phyloP scores from a whole-genome alignment of 2,113 vertebrate species.

The Lamprotornis superbus region DNA sequence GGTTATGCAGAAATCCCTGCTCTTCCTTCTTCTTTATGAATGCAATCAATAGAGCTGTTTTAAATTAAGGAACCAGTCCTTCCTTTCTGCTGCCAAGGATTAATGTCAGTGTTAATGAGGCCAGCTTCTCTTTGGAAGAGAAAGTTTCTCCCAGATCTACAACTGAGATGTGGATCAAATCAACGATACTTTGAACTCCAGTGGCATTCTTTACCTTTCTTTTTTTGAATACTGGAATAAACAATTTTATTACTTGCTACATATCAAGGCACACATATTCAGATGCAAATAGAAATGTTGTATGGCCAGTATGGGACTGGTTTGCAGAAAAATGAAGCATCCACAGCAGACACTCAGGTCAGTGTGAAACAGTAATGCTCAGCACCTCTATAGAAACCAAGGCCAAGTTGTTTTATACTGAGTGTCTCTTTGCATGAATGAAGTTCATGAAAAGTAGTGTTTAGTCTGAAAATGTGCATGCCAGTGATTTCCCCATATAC shows the following conservation, averaged over 20 bases:
- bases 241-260: background rate
- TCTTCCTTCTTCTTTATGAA: constrained; percentile 30
- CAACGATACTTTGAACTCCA: background rate
- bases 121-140: constrained; percentile 11
- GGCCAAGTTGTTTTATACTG: background rate
- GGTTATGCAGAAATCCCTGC: background rate
- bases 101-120: constrained; percentile 19
- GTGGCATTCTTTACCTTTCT: background rate
- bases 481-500: background rate
- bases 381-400: background rate
- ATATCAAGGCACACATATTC: background rate
- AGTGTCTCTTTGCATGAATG: background rate
- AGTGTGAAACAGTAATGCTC: background rate
- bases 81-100: constrained; percentile 13
- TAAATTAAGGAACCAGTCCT: background rate
- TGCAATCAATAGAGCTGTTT: constrained; percentile 18
- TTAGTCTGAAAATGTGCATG: background rate
- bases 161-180: background rate
- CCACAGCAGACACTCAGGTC: background rate
- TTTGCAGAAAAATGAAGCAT: background rate
- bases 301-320: background rate
- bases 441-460: background rate
- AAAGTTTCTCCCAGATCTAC: background rate
- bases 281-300: background rate
- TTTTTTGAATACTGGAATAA: background rate